Base-by-base conservation (phyloP, 2,888 invertebrate genomes). In the Subacronicta megacephala region DNA sequence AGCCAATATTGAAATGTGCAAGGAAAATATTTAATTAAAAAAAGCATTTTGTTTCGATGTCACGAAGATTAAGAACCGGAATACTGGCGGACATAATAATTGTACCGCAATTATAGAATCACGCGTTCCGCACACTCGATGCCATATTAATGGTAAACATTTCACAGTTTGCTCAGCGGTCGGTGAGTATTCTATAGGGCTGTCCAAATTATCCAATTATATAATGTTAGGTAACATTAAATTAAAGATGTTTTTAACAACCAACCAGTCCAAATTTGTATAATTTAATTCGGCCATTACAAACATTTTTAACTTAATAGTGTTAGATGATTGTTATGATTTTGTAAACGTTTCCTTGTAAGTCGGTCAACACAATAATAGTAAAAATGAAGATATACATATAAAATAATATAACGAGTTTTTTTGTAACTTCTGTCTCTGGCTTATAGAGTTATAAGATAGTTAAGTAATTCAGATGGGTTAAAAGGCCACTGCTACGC, bases 331-430 rank as follows among this genome's bases (percentile, higher is more conserved):
- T 54, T 72, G 43, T 72, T 53, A 42, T 26, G 31, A 17, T 62
- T 50, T 52, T 58, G 49, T 58, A 59, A 67, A 33, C 44, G 17
- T 23, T 47, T 40, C 26, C 29, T 45, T n/a, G 23, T 37, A 65
- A 66, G 26, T 66, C 35, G 59, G 67, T 65, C 60, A 72, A 38
- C 3, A 18, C 51, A 46, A 50, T 53, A 65, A 45, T 29, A 43
- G 15, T 37, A 38, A 40, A 57, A 33, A 49, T 52, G 23, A 3
- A 49, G 37, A 35, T 3, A 49, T 33, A 52, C 64, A 44, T 41
- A 50, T n/a, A 38, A 46, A 13, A 26, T 26, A 26, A 16, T 5
- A n/a, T 31, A 31, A 10, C 16, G 13, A 20, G 16, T 41, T 40
- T 67, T 20, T 26, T 36, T 44, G 17, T 10, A 38, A 41, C 12